phyloP scores from a whole-genome alignment of 2,888 invertebrate species.

The Taenaris catops region DNA sequence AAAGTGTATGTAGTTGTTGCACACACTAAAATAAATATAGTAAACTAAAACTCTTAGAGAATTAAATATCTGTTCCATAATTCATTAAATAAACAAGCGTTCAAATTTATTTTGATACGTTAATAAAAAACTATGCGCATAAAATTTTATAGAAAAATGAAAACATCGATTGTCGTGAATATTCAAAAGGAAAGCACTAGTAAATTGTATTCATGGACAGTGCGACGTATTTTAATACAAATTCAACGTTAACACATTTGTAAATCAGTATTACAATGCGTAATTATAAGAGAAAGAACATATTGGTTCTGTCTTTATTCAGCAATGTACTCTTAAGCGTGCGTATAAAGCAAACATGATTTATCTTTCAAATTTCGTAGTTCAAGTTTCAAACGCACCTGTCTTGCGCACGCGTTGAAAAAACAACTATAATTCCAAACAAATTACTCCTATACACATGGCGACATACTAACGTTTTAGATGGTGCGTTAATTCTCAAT shows the following conservation, averaged over 20 bases:
- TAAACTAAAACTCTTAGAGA: neutral
- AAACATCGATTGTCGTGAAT: constrained; percentile 18
- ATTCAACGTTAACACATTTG: neutral
- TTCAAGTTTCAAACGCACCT: constrained; percentile 21
- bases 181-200: constrained; percentile 16
- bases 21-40: neutral
- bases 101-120: constrained; percentile 7
- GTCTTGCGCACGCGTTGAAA: constrained; percentile 34
- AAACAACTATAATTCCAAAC: constrained; percentile 41
- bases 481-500: constrained; percentile 28
- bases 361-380: no score
- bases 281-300: neutral
- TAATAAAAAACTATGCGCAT: constrained; percentile 7
- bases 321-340: no score
- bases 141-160: constrained; percentile 11
- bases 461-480: constrained; percentile 22
- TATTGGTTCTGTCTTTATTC: no score
- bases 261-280: constrained; percentile 2
- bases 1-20: constrained; percentile 1
- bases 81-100: constrained; percentile 9
- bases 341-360: no score
- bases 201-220: neutral
- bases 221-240: neutral
- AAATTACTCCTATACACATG: constrained; percentile 31
- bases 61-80: constrained; percentile 4